Evolutionary conservation across 2,888 invertebrate species (phyloP).

Genomic region (Stomorhina lunata): DNA sequence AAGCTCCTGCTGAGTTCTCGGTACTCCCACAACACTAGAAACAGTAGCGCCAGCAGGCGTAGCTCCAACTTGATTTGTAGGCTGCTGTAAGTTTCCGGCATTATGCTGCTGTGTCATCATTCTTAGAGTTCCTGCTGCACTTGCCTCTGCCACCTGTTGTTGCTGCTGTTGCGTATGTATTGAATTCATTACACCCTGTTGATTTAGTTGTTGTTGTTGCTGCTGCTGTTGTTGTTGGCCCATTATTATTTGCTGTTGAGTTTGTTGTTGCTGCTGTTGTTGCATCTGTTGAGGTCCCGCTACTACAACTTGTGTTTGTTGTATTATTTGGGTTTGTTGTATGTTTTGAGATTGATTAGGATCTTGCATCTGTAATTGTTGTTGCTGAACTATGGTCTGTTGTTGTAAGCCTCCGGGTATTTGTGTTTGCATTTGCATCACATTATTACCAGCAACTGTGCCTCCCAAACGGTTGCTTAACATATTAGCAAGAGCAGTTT

Average conservation of each 20-base stretch:
- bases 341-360: constrained; percentile 65
- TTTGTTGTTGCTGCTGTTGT: constrained; percentile 68
- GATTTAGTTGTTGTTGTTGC: constrained; percentile 76
- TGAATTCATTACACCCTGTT: constrained; percentile 42
- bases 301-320: constrained; percentile 75
- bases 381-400: constrained; percentile 51
- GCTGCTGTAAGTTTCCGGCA: constrained; percentile 81
- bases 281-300: constrained; percentile 63
- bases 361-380: constrained; percentile 49
- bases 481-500: constrained; percentile 97
- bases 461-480: constrained; percentile 88
- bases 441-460: constrained; percentile 76
- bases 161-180: constrained; percentile 52
- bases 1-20: constrained; percentile 81
- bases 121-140: constrained; percentile 86
- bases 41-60: constrained; percentile 79
- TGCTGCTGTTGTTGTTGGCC: constrained; percentile 72
- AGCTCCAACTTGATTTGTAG: constrained; percentile 67
- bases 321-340: constrained; percentile 70
- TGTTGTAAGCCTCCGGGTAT: constrained; percentile 65
- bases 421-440: constrained; percentile 67
- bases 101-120: constrained; percentile 92
- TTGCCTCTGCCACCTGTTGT: constrained; percentile 79
- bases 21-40: constrained; percentile 64
- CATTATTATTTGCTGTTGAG: constrained; percentile 66